A percentile compares a stretch with the other conserved stretches of the same genome.
Conservation (phyloP, 2,113 vertebrate species). For the Balaenoptera acutorostrata region DNA sequence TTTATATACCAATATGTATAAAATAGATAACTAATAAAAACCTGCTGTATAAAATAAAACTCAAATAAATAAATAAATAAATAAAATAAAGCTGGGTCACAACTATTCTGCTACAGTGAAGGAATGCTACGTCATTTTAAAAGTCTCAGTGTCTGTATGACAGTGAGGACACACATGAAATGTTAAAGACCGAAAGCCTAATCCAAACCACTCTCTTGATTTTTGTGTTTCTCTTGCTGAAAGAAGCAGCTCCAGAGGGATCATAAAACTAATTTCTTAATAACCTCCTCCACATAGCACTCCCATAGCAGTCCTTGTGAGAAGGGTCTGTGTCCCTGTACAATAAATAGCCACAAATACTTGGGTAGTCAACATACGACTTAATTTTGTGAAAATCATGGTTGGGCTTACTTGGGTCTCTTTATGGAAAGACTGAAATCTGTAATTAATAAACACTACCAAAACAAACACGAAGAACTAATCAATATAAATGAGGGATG, state of each 20-base stretch:
- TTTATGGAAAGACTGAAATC: background rate
- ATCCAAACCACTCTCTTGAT: background rate
- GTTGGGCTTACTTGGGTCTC: background rate
- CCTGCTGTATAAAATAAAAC: too few species aligned
- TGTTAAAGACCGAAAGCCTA: background rate
- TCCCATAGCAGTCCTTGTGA: background rate
- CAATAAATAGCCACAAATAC: background rate
- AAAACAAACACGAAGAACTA: conserved; percentile 1
- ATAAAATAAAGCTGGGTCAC: background rate
- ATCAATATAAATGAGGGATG: background rate
- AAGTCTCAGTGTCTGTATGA: background rate
- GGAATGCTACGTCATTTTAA: background rate
- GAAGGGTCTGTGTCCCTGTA: background rate
- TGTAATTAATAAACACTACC: background rate
- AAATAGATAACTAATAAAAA: too few species aligned
- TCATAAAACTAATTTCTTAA: conserved; percentile 6
- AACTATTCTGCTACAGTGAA: conserved; percentile 1
- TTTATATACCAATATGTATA: too few species aligned
- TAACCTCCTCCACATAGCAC: background rate
- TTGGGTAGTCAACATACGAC: background rate
- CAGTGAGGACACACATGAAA: background rate
- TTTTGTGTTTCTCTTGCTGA: background rate
- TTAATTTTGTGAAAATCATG: conserved; percentile 4
- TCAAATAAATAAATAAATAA: too few species aligned
- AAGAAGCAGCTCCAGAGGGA: background rate